Percentiles rank a stretch among this genome's conserved stretches.
Evolutionary conservation across 2,113 vertebrate species (phyloP).

Genomic region (Myrmophylax atrothorax): DNA sequence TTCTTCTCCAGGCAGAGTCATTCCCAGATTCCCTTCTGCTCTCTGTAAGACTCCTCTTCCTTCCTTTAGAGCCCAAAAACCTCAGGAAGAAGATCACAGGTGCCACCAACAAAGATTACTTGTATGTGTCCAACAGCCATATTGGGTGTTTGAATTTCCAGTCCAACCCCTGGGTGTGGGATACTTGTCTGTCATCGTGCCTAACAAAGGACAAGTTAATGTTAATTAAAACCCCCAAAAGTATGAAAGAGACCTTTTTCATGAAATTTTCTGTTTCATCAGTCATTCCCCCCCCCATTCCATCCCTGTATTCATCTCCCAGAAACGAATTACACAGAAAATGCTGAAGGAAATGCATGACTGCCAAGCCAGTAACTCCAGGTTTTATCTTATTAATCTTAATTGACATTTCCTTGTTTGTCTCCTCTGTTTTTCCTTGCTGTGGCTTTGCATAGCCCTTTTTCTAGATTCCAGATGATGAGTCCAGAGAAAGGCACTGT

Average conservation of each 20-base stretch:
- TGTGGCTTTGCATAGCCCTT: not conserved
- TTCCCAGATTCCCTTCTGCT: not conserved
- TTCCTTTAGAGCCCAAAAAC: not conserved
- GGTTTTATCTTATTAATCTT: constrained; percentile 20
- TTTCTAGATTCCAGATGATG: not conserved
- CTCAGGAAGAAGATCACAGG: not conserved
- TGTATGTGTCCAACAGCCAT: not conserved
- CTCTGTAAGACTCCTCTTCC: not conserved
- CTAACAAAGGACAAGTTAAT: not conserved
- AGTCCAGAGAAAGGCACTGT: not conserved
- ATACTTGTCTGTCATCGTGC: not conserved
- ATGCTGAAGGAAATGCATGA: not conserved
- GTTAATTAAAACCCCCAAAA: not conserved
- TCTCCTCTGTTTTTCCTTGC: not conserved
- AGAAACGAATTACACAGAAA: not conserved
- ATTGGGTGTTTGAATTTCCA: not conserved
- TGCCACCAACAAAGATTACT: not conserved
- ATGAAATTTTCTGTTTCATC: not conserved
- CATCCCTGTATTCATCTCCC: not conserved
- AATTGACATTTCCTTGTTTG: constrained; percentile 47
- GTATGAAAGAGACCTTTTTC: not conserved
- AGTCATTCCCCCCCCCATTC: not conserved
- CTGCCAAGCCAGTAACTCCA: not conserved
- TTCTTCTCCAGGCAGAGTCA: not conserved
- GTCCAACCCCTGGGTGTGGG: not conserved